A percentile compares a stretch with the other conserved stretches of the same genome.
These are phyloP conservation scores for Serilophus lunatus DNA, from an alignment of 2,113 vertebrate genomes.

Conservation along the genomic window DNA sequence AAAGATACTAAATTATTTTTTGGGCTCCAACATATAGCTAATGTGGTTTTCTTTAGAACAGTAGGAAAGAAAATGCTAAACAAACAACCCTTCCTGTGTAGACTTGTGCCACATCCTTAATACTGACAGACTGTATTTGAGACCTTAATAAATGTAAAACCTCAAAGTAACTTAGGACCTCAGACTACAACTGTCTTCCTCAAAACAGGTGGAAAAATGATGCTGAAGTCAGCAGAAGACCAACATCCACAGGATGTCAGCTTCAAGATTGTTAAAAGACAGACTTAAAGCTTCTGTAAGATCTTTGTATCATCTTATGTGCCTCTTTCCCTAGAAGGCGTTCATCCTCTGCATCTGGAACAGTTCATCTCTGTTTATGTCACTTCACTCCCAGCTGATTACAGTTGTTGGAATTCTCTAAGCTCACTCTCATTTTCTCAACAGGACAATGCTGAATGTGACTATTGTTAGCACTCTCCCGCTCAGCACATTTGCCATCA, in stretches of 20 bases:
- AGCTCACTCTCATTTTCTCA: neutral
- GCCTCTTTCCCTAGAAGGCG: neutral
- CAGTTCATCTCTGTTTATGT: neutral
- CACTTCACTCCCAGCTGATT: neutral
- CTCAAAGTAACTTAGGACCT: neutral
- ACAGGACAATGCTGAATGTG: neutral
- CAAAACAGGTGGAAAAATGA: neutral
- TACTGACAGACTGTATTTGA: neutral
- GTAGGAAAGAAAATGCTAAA: neutral
- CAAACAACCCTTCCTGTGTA: neutral
- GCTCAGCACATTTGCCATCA: neutral
- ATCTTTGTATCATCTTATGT: neutral
- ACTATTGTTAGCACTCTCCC: neutral
- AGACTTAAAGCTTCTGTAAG: neutral
- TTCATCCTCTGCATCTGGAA: fast-evolving
- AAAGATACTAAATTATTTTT: neutral
- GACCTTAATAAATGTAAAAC: neutral
- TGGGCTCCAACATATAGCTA: neutral
- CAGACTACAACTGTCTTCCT: neutral
- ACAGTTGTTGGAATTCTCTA: neutral
- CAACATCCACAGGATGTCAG: neutral
- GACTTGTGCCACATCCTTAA: neutral
- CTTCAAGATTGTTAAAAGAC: neutral
- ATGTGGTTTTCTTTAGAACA: neutral
- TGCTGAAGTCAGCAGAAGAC: neutral